Evolutionary conservation across 2,113 vertebrate genomes (phyloP).

Genomic region (Platanista minor): DNA sequence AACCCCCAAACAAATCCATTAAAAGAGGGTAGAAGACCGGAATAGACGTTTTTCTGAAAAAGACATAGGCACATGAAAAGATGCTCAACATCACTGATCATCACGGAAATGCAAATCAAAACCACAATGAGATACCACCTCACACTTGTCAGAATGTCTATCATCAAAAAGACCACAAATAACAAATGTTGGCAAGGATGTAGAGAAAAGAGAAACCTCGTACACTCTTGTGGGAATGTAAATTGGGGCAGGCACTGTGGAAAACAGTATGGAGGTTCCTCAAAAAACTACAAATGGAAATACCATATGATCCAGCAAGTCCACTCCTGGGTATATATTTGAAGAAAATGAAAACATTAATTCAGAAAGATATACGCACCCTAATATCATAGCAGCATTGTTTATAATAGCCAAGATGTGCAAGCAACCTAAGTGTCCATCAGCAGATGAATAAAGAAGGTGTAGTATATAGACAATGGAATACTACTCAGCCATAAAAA

Average conservation of each 20-base stretch:
- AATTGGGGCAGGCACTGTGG: background rate
- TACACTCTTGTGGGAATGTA: background rate
- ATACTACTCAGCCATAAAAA: background rate
- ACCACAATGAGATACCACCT: background rate
- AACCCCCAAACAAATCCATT: background rate
- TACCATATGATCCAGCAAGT: background rate
- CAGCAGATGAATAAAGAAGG: background rate
- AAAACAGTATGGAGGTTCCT: background rate
- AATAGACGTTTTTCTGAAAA: background rate
- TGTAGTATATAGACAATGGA: background rate
- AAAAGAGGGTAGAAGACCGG: background rate
- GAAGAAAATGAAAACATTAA: background rate
- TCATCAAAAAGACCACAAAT: background rate
- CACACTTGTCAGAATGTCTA: background rate
- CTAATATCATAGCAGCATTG: background rate
- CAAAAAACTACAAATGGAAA: background rate
- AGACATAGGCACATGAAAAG: background rate
- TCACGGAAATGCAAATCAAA: background rate
- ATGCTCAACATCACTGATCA: background rate
- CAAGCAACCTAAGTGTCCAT: background rate
- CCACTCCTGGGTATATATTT: background rate
- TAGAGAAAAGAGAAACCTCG: background rate
- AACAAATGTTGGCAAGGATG: background rate
- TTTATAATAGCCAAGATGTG: background rate
- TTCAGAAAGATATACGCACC: background rate